Base-by-base conservation (phyloP, 2,113 vertebrate species). In the Cisticola juncidis region DNA sequence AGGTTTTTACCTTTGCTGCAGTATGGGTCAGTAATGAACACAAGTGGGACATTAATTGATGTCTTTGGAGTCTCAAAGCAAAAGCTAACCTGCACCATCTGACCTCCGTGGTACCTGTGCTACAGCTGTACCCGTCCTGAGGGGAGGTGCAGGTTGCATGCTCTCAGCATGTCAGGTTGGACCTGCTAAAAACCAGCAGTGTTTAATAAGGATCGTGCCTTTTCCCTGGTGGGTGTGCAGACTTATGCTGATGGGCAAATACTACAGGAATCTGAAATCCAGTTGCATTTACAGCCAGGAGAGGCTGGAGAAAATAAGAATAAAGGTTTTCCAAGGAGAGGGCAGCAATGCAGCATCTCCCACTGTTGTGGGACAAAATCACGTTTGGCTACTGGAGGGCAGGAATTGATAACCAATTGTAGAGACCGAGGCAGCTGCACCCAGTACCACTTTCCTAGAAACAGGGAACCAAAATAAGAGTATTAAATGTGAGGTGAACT, bases 71-170 rank as follows among this genome's bases (percentile, higher is more conserved):
- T 20, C 72, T 60, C 33, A 26, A 73, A 90, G 31, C 53, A 85
- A 26, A 79, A 56, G 31, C 26, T 77, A 5, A 19, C 19, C 42
- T 45, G 14, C 35, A 9, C 15, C 5, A 8, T 4, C 38, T 61
- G 88, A 48, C 33, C 51, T 50, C 58, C 0, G 4, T 4, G 23
- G 21, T 28, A 12, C n/a, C 71, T 23, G 8, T 42, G 40, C 76
- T 72, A 13, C 73, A 64, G 40, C 56, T 56, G 26, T 26, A 9
- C n/a, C 61, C 36, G 26, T 19, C 44, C 47, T 4, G 28, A 31
- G 61, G 1, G 0, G 14, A 17, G 40, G 31, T 48, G 56, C 26
- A 61, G 60, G 13, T 22, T 11, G 9, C 4, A 4, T 0, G 0
- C 19, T 48, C 60, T 40, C 68, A 18, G 9, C 12, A 2, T 0